Evolutionary conservation across 2,888 invertebrate species (phyloP).

Genomic region (Conchocele bisecta): DNA sequence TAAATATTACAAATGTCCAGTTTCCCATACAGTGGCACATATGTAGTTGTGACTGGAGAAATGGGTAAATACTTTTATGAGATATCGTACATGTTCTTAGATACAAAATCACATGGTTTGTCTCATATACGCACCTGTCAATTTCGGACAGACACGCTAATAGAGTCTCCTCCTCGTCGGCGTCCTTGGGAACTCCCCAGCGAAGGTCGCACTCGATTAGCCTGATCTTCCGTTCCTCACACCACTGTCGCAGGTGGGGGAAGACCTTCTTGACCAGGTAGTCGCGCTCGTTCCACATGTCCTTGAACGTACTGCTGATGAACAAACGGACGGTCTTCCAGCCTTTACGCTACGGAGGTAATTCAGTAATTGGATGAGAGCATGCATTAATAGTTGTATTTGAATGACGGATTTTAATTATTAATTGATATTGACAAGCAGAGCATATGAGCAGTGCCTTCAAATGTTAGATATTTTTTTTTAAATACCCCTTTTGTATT

Average conservation of each 20-base stretch:
- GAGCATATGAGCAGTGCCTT: too few relatives aligned
- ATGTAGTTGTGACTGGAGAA: too few relatives aligned
- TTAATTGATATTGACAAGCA: too few relatives aligned
- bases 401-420: too few relatives aligned
- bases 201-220: conserved; percentile 79
- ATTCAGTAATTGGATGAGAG: not conserved
- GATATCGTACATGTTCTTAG: too few relatives aligned
- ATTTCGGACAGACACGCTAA: conserved; percentile 77
- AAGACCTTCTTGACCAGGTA: conserved; percentile 77
- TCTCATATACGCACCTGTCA: conserved; percentile 55
- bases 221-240: conserved; percentile 68
- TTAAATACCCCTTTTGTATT: too few relatives aligned
- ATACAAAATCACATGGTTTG: not conserved
- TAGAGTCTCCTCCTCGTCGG: conserved; percentile 69
- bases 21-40: too few relatives aligned
- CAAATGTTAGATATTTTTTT: too few relatives aligned
- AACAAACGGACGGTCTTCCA: conserved; percentile 74
- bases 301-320: conserved; percentile 79
- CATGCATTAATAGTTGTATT: too few relatives aligned
- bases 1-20: too few relatives aligned
- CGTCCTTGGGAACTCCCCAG: conserved; percentile 80
- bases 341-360: conserved; percentile 16
- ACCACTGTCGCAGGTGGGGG: conserved; percentile 74
- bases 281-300: conserved; percentile 77
- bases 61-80: too few relatives aligned